Evolutionary conservation across 2,797 vertebrate genomes (phyloP).

Genomic region (Serranus cabrilla): DNA sequence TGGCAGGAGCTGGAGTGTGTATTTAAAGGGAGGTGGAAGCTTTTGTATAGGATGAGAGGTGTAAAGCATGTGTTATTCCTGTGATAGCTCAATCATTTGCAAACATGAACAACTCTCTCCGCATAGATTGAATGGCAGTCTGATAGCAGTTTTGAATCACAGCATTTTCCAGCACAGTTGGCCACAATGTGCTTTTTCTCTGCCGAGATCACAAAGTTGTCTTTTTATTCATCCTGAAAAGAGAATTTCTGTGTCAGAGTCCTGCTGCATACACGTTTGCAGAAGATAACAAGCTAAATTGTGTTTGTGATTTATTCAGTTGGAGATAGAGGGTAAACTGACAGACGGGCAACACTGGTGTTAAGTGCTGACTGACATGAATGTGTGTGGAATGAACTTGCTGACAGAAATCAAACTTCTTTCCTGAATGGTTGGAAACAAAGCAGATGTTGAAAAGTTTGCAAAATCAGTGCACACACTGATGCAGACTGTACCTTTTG

Average conservation of each 20-base stretch:
- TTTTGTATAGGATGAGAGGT: constrained; percentile 37
- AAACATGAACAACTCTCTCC: constrained; percentile 28
- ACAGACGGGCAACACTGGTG: constrained; percentile 20
- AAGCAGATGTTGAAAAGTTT: constrained; percentile 11
- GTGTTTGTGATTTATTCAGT: constrained; percentile 57
- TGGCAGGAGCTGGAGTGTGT: constrained; percentile 25
- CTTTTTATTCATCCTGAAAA: constrained; percentile 46
- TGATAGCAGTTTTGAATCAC: constrained; percentile 22
- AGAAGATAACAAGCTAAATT: constrained; percentile 31
- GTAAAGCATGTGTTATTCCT: constrained; percentile 46
- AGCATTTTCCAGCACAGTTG: constrained; percentile 4
- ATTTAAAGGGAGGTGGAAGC: constrained; percentile 19
- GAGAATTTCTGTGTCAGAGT: constrained; percentile 31
- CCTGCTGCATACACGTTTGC: constrained; percentile 30
- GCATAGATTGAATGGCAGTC: constrained; percentile 19
- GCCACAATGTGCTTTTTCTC: constrained; percentile 9
- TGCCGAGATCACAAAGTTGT: constrained; percentile 11
- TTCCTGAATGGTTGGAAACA: constrained; percentile 15
- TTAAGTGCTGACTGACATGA: constrained; percentile 38
- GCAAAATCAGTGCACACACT: background rate
- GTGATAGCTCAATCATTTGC: constrained; percentile 50
- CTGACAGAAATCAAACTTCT: constrained; percentile 22
- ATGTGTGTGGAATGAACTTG: constrained; percentile 28
- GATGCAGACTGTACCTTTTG: background rate
- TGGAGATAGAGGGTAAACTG: constrained; percentile 36